Base-by-base conservation (phyloP, 2,113 vertebrate genomes). In the Salvator merianae region DNA sequence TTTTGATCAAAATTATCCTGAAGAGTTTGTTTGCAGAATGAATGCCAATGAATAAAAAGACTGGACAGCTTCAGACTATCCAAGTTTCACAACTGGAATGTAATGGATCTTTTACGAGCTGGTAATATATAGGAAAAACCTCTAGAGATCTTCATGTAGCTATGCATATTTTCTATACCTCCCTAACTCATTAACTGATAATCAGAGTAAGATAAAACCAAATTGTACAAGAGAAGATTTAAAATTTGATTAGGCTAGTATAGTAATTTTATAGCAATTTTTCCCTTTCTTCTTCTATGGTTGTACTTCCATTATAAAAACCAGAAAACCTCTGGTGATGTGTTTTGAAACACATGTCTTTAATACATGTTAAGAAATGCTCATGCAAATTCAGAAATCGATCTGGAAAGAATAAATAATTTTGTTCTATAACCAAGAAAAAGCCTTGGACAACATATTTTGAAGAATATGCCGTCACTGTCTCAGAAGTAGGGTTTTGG, bases 191-290 rank as follows among this genome's bases (percentile, higher is more conserved):
- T 96, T 97, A 97, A 98, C 97, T 97, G 96, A 97, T 98, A 98
- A 97, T 99, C 95, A 96, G 96, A 97, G 98, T 97, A 97, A 97
- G 97, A 98, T 98, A 97, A 98, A 96, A 97, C 97, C 97, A 98
- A 97, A 98, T 99, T 97, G 95, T 96, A 98, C 98, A 98, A 95
- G 96, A 97, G 97, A 97, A 94, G 97, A 98, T 96, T 97, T 96
- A 97, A 97, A 98, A 98, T 99, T 97, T 97, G 98, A 98, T 98
- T 99, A 98, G 96, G 96, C 96, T 96, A 94, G 95, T 97, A n/a
- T n/a, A n/a, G n/a, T n/a, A n/a, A n/a, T n/a, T 97, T 96, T 96
- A 96, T 94, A 95, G 97, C 97, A 96, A 96, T 94, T 94, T 97
- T 93, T 91, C 38, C 69, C 28, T 65, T 10, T 10, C 68, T 26